Percentiles rank a stretch among this genome's conserved stretches.
phyloP scores from a whole-genome alignment of 2,797 vertebrate genomes.

The Cossypha dichroa region DNA sequence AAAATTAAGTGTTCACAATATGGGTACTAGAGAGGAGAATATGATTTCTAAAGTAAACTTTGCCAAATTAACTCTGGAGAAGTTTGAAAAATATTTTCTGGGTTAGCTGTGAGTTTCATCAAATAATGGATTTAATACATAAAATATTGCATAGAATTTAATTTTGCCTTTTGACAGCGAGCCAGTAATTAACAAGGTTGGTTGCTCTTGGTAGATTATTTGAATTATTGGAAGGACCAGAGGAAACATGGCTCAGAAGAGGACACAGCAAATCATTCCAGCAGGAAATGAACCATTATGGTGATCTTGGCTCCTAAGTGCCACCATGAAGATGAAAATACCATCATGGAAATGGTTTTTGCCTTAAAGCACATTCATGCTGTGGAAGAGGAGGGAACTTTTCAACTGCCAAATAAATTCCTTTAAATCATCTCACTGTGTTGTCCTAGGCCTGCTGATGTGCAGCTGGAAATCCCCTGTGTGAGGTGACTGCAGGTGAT shows the following conservation, averaged over 20 bases:
- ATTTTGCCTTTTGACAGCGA: background rate
- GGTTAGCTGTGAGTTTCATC: background rate
- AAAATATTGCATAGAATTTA: background rate
- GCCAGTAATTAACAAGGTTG: background rate
- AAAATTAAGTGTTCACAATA: background rate
- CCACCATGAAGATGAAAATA: background rate
- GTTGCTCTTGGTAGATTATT: background rate
- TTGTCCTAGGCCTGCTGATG: background rate
- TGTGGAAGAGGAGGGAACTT: background rate
- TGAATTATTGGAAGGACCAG: background rate
- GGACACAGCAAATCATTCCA: background rate
- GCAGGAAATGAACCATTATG: background rate
- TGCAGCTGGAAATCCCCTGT: background rate
- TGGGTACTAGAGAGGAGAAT: background rate
- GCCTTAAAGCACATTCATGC: rapidly evolving
- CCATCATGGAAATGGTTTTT: background rate
- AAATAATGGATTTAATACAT: background rate
- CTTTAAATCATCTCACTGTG: background rate
- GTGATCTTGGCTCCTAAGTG: background rate
- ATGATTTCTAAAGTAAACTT: background rate
- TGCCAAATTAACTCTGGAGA: background rate
- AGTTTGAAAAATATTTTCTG: background rate
- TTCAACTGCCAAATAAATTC: background rate
- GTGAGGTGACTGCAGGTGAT: background rate
- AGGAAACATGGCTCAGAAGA: background rate